Conservation (phyloP, 1,140 invertebrate genomes). For the Drosophila jambulina region DNA sequence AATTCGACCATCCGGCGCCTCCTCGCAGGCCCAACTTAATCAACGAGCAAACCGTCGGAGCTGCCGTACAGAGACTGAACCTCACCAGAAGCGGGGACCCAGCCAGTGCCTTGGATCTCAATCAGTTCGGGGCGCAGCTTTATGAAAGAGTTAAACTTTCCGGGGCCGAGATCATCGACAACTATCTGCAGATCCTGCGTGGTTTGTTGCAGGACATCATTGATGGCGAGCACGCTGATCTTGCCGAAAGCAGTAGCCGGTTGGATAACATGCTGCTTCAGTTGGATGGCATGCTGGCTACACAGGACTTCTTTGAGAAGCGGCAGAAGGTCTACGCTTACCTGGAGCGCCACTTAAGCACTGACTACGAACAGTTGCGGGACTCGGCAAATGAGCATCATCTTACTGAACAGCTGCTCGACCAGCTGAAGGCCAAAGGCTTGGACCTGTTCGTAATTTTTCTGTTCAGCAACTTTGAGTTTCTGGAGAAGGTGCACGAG, state of each 20-base stretch:
- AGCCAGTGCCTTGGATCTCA: conserved; percentile 40
- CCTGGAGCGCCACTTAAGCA: conserved; percentile 50
- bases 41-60: conserved; percentile 53
- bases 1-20: conserved; percentile 46
- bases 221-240: conserved; percentile 54
- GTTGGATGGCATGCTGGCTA: conserved; percentile 60
- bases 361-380: conserved; percentile 52
- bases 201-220: conserved; percentile 68
- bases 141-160: conserved; percentile 66
- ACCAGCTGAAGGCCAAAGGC: conserved; percentile 63
- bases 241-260: conserved; percentile 36
- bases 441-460: conserved; percentile 76
- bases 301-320: conserved; percentile 71
- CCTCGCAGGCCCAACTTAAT: conserved; percentile 25
- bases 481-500: conserved; percentile 67
- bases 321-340: conserved; percentile 70
- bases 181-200: conserved; percentile 68
- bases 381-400: conserved; percentile 45
- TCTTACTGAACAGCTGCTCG: conserved; percentile 55
- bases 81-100: conserved; percentile 24
- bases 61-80: conserved; percentile 60
- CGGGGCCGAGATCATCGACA: conserved; percentile 73
- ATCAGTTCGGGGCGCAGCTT: conserved; percentile 60
- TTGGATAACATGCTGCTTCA: conserved; percentile 48
- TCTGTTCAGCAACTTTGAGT: conserved; percentile 80